Conservation (phyloP, 2,888 invertebrate genomes). For the Leptopilina myrica region DNA sequence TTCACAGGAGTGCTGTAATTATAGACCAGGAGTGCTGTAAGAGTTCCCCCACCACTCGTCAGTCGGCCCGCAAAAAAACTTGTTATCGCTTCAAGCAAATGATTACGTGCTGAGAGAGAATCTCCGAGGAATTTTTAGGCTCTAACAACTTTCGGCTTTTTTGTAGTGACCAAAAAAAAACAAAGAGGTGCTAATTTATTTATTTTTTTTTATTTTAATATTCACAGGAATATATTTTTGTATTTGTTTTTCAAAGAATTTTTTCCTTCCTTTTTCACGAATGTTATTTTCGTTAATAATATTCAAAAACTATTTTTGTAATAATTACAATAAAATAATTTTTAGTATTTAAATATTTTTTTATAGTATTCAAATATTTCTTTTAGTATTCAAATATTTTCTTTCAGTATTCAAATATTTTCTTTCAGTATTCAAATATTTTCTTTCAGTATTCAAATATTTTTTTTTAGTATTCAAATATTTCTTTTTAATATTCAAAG, state of each 20-base stretch:
- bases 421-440: too few relatives aligned
- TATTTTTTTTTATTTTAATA: too few relatives aligned
- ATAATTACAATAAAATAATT: too few relatives aligned
- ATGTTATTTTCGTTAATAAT: too few relatives aligned
- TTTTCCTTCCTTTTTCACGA: too few relatives aligned
- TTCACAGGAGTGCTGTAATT: constrained; percentile 26
- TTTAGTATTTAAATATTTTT: neutral
- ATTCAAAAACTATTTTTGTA: too few relatives aligned
- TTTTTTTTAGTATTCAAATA: neutral
- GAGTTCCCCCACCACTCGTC: neutral
- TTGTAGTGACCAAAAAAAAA: neutral
- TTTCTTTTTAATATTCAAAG: neutral
- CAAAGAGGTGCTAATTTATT: too few relatives aligned
- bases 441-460: neutral
- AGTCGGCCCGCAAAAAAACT: constrained; percentile 5
- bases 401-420: neutral
- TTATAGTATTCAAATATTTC: neutral
- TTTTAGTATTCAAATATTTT: too few relatives aligned
- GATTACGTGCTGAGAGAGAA: constrained; percentile 8
- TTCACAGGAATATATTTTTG: too few relatives aligned
- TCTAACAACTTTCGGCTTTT: neutral
- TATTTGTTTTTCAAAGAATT: too few relatives aligned
- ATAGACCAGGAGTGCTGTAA: constrained; percentile 36
- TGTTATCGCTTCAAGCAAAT: constrained; percentile 27
- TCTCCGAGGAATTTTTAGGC: constrained; percentile 13